Evolutionary conservation across 2,888 invertebrate genomes (phyloP), one percentile per base, ranked within the genome.

Genomic region (Noctua fimbriata): DNA sequence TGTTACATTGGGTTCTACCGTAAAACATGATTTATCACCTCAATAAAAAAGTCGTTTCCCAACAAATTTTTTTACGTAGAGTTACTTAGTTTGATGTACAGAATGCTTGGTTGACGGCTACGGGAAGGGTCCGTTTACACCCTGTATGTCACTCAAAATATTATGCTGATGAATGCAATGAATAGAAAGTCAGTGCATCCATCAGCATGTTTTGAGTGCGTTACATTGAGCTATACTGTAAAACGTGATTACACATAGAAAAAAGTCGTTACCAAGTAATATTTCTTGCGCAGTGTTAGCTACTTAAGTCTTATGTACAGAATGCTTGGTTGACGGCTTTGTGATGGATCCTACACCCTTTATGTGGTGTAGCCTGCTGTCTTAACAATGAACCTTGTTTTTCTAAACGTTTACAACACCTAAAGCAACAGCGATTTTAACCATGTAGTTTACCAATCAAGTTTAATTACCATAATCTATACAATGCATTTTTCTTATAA

Each of bases 381-480:
- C 73, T n/a, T 58, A 18, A 44, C 16, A 55, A 73, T 14, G 28
- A 21, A 49, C n/a, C 9, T 74, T 28, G 36, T 47, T 49, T 47
- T 60, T 24, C 10, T 60, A 36, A 74, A 60, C 32, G 6, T 58
- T 47, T n/a, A n/a, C 16, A 60, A 75, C 36, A 47, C 16, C 28
- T 32, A 60, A 60, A 76, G 47, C 47, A 76, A 74, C 21, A 73
- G 1, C 21, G n/a, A 60, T 60, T 36, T 66, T 49, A n/a, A 9
- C 2, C 55, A 5, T 32, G 21, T 12, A 47, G 2, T 73, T 44
- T 47, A 44, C 32, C 32, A 74, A 36, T 32, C 75, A 41, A 14
- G 24, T 41, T 0, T 6, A 66, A 18, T 60, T 18, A 28, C 28
- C 6, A 7, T 5, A 28, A 28, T 60, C 60, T 28, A 28, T 16